A percentile compares a stretch with the other conserved stretches of the same genome.
These are phyloP conservation scores for Salmo trutta DNA, from an alignment of 2,797 vertebrate genomes.

Conservation along the genomic window DNA sequence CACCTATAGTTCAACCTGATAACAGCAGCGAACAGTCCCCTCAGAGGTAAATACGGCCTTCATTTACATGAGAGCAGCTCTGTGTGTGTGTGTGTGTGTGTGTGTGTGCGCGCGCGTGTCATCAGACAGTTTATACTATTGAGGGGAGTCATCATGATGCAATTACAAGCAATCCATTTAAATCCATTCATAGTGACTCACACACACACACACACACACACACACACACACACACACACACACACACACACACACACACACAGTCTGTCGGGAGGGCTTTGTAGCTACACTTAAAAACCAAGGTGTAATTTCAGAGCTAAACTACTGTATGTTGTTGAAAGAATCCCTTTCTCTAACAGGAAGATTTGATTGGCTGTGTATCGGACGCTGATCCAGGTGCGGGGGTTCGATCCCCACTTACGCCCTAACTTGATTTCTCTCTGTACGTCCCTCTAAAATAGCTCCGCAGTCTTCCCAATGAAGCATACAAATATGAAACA, in stretches of 20 bases:
- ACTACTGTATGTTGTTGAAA: constrained; percentile 1
- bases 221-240: neutral
- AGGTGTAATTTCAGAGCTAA: neutral
- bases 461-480: neutral
- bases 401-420: neutral
- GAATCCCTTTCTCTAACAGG: neutral
- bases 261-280: neutral
- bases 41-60: constrained; percentile 20
- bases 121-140: constrained; percentile 7
- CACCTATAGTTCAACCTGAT: constrained; percentile 44
- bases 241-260: neutral
- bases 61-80: constrained; percentile 26
- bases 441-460: neutral
- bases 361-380: neutral
- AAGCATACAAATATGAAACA: neutral
- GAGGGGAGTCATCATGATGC: constrained; percentile 41
- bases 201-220: neutral
- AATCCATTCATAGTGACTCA: neutral
- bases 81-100: constrained; percentile 23
- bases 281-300: no score
- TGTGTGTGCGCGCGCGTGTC: constrained; percentile 16
- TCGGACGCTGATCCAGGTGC: neutral
- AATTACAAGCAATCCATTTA: constrained; percentile 41
- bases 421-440: neutral
- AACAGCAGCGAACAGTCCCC: constrained; percentile 13